These are phyloP conservation scores for Aegotheles bennettii DNA, from an alignment of 2,113 vertebrate species.

Conservation along the genomic window DNA sequence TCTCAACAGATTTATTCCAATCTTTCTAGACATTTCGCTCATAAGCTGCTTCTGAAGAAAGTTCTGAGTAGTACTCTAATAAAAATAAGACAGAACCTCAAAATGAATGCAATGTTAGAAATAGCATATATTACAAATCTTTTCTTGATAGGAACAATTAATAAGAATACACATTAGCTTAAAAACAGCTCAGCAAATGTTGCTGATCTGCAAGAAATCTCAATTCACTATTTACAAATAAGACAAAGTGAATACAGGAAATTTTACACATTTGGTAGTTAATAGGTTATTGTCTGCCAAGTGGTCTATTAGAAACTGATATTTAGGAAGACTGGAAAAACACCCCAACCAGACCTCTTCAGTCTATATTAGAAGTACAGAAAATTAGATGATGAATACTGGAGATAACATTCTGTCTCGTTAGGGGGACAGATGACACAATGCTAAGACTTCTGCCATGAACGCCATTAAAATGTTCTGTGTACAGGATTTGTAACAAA, in stretches of 20 bases:
- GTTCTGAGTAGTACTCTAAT: constrained; percentile 73
- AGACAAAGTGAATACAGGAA: constrained; percentile 84
- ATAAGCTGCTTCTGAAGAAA: constrained; percentile 79
- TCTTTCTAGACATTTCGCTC: constrained; percentile 63
- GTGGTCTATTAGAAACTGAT: constrained; percentile 76
- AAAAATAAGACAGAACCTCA: constrained; percentile 79
- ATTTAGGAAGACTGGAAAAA: constrained; percentile 76
- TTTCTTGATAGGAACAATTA: constrained; percentile 78
- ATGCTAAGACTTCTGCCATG: constrained; percentile 17
- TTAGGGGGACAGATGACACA: constrained; percentile 40
- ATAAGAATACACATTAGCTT: constrained; percentile 83
- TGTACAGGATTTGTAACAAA: neutral
- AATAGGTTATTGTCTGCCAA: constrained; percentile 76
- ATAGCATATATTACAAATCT: constrained; percentile 83
- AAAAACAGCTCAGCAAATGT: constrained; percentile 84
- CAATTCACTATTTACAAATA: constrained; percentile 83
- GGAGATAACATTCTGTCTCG: constrained; percentile 66
- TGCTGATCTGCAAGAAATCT: constrained; percentile 76
- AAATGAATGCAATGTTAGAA: constrained; percentile 81
- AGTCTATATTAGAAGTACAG: constrained; percentile 59
- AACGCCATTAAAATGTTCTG: constrained; percentile 30
- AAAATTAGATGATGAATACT: constrained; percentile 56
- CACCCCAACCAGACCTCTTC: constrained; percentile 65
- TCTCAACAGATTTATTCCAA: constrained; percentile 60
- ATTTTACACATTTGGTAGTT: constrained; percentile 84